Evolutionary conservation across 1,140 invertebrate genomes (phyloP).

Genomic region (Oscheius sp.): DNA sequence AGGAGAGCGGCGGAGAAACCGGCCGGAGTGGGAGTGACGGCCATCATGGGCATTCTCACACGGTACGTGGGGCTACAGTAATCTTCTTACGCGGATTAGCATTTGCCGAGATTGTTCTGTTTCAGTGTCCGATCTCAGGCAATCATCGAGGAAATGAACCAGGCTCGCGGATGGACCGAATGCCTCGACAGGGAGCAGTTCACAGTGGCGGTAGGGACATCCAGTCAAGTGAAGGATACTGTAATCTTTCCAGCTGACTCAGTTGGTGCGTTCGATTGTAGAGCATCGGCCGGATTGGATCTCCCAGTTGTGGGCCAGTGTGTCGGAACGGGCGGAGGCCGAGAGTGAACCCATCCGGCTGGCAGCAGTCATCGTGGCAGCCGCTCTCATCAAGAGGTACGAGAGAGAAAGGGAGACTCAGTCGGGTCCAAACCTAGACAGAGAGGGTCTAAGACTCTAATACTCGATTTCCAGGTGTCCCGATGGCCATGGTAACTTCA

Average conservation of each 20-base stretch:
- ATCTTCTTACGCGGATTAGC: background rate
- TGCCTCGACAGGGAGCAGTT: constrained; percentile 48
- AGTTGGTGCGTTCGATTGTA: constrained; percentile 15
- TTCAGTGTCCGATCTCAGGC: constrained; percentile 39
- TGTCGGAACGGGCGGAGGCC: constrained; percentile 10
- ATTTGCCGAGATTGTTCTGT: background rate
- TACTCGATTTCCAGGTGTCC: constrained; percentile 6
- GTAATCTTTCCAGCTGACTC: background rate
- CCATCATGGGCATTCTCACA: constrained; percentile 13
- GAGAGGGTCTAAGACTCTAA: background rate
- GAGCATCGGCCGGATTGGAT: constrained; percentile 32
- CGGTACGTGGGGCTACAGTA: background rate
- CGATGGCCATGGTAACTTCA: constrained; percentile 13
- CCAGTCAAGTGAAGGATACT: background rate
- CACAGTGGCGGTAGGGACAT: constrained; percentile 42
- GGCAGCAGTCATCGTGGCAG: constrained; percentile 22
- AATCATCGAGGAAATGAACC: constrained; percentile 59
- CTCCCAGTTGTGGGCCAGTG: constrained; percentile 8
- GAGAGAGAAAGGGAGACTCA: background rate
- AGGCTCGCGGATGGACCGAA: constrained; percentile 56
- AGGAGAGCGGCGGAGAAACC: constrained; percentile 43
- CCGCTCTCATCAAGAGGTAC: constrained; percentile 14
- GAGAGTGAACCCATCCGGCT: constrained; percentile 28
- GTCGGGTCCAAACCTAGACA: background rate
- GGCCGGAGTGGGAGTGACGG: constrained; percentile 42